Conservation (phyloP, 2,797 vertebrate genomes). For the Platalea minor region DNA sequence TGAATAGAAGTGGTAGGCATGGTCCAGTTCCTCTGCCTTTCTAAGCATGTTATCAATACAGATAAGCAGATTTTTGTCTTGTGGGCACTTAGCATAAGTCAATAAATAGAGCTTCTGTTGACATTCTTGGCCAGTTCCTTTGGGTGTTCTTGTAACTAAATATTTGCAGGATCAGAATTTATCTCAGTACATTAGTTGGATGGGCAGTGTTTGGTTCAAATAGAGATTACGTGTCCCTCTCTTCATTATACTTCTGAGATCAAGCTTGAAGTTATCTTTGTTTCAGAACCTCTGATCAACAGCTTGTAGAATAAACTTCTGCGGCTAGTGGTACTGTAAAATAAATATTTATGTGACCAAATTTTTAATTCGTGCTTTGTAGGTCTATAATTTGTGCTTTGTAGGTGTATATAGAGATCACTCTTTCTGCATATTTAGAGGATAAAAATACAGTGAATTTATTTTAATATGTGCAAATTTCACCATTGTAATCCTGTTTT, state of each 20-base stretch:
- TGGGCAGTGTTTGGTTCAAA: background rate
- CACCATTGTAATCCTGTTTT: background rate
- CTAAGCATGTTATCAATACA: background rate
- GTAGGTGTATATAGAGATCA: background rate
- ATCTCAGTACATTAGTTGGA: background rate
- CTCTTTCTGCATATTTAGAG: background rate
- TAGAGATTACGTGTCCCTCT: background rate
- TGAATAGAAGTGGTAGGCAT: background rate
- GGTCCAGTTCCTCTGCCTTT: background rate
- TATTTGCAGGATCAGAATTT: background rate
- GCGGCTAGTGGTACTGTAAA: background rate
- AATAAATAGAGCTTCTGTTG: background rate
- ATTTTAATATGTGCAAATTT: background rate
- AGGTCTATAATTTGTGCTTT: background rate
- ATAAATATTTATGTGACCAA: background rate
- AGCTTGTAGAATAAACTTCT: background rate
- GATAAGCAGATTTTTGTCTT: conserved; percentile 17
- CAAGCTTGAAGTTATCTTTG: background rate
- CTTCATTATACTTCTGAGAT: background rate
- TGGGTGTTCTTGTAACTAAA: background rate
- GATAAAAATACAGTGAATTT: background rate
- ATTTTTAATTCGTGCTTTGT: background rate
- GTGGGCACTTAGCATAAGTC: background rate
- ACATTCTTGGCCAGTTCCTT: background rate
- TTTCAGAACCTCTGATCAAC: background rate